Percentiles rank a stretch among this genome's conserved stretches.
These are phyloP conservation scores for Colinus virginianus DNA, from an alignment of 2,113 vertebrate genomes.

Conservation along the genomic window DNA sequence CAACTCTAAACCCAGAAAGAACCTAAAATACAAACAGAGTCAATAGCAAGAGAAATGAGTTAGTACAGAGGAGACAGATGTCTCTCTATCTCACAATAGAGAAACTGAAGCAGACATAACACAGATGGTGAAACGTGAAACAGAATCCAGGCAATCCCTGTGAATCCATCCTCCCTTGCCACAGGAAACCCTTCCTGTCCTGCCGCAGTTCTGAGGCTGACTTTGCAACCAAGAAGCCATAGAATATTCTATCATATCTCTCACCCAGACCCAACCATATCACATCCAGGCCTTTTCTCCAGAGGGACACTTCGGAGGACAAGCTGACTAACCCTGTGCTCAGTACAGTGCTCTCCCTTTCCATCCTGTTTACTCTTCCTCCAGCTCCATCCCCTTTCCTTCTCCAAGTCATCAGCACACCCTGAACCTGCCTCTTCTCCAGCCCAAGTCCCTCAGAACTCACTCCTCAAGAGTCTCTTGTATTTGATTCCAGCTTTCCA, in stretches of 20 bases:
- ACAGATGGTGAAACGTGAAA: background rate
- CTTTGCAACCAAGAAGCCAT: background rate
- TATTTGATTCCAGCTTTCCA: background rate
- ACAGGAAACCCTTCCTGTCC: background rate
- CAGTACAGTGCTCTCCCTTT: background rate
- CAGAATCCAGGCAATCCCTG: background rate
- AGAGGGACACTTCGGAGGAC: background rate
- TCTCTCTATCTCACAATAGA: background rate
- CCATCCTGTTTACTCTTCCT: background rate
- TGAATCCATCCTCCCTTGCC: background rate
- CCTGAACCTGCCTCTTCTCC: background rate
- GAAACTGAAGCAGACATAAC: background rate
- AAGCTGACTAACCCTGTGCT: background rate
- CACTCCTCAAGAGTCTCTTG: background rate
- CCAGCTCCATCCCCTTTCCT: background rate
- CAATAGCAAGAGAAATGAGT: no score
- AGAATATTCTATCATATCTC: background rate
- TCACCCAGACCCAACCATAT: background rate
- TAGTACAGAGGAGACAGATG: background rate
- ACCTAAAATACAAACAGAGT: background rate
- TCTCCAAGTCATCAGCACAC: background rate
- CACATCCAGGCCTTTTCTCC: background rate
- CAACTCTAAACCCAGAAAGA: background rate
- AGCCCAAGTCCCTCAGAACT: background rate
- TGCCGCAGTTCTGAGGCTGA: background rate